A percentile compares a stretch with the other conserved stretches of the same genome.
These are phyloP conservation scores for Actenoides hombroni DNA, from an alignment of 2,113 vertebrate species.

Conservation along the genomic window DNA sequence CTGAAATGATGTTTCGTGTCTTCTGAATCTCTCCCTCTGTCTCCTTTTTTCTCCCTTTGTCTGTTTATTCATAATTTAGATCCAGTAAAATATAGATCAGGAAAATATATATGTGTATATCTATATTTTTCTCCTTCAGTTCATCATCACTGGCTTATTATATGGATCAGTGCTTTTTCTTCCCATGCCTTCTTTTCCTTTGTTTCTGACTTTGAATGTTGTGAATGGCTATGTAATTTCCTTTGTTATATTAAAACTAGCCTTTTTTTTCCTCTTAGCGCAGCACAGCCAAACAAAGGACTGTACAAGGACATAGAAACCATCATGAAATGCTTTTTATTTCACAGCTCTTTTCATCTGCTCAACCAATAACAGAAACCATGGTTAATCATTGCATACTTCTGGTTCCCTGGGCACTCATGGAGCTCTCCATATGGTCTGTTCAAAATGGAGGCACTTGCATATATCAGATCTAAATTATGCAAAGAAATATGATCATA, in stretches of 20 bases:
- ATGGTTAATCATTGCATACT: conserved; percentile 65
- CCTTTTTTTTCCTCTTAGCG: conserved; percentile 2
- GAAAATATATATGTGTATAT: not conserved
- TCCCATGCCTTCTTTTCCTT: not conserved
- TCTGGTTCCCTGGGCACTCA: conserved; percentile 70
- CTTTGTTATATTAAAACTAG: conserved; percentile 28
- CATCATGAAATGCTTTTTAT: conserved; percentile 66
- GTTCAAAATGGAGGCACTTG: conserved; percentile 61
- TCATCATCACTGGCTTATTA: not conserved
- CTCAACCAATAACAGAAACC: conserved; percentile 69
- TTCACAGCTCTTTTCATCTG: conserved; percentile 71
- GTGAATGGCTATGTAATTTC: conserved; percentile 19
- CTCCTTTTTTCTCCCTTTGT: not conserved
- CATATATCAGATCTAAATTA: conserved; percentile 75
- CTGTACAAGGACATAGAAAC: conserved; percentile 69
- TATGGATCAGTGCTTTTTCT: not conserved
- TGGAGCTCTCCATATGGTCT: conserved; percentile 75
- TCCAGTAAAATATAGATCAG: not conserved
- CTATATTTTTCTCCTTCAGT: not conserved
- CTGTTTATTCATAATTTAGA: not conserved
- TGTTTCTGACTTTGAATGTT: conserved; percentile 38
- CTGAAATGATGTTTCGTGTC: not conserved
- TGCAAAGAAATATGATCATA: conserved; percentile 66
- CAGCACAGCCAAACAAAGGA: conserved; percentile 68
- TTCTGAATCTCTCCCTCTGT: not conserved